Evolutionary conservation across 1,140 invertebrate genomes (phyloP).

Genomic region (Aphaenogaster floridana): DNA sequence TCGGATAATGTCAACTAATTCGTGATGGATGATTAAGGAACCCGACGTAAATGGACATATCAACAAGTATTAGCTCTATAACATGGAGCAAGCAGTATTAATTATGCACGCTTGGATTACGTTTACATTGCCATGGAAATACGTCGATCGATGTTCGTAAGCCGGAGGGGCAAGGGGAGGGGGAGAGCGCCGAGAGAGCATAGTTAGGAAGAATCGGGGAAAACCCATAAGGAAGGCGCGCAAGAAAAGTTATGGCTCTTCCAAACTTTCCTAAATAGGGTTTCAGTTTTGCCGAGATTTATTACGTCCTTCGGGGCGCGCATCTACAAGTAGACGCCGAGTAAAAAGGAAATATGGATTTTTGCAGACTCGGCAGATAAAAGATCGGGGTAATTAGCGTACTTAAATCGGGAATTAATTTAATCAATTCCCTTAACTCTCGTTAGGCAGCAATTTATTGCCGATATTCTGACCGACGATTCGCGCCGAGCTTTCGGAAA

Average conservation of each 20-base stretch:
- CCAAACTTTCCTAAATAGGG: constrained; percentile 50
- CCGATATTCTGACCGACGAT: not conserved
- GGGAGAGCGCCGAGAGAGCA: not conserved
- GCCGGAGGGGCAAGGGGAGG: not conserved
- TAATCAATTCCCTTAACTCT: not conserved
- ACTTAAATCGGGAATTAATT: not conserved
- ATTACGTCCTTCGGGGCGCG: constrained; percentile 13
- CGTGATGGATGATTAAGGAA: not conserved
- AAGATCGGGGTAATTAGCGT: not conserved
- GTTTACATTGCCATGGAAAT: constrained; percentile 47
- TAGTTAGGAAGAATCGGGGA: constrained; percentile 26
- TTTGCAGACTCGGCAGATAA: not conserved
- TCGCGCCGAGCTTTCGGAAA: not conserved
- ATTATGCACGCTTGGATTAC: constrained; percentile 54
- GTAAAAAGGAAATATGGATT: constrained; percentile 25
- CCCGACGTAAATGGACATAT: constrained; percentile 19
- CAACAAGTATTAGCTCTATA: constrained; percentile 33
- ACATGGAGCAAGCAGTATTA: constrained; percentile 4
- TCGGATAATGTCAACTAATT: not conserved
- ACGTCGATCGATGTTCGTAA: constrained; percentile 16
- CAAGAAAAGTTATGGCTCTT: constrained; percentile 34
- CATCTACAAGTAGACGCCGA: not conserved
- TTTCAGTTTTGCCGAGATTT: constrained; percentile 43
- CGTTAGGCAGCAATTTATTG: not conserved
- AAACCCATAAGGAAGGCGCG: constrained; percentile 31